Percentiles rank a stretch among this genome's conserved stretches.
Conservation (phyloP, 2,888 invertebrate species). For the Dynastes maya region DNA sequence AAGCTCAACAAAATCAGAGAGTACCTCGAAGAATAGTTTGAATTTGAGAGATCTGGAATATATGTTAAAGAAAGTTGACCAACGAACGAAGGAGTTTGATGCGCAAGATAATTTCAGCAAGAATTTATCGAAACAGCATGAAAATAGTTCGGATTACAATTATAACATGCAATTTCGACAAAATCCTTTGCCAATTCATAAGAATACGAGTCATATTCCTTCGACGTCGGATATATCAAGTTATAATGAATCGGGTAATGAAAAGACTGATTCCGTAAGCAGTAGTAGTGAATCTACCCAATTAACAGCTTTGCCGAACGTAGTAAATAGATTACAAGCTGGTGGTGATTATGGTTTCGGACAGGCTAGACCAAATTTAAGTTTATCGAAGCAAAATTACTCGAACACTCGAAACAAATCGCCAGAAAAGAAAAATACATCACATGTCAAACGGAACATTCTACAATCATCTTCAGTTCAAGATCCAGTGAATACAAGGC, state of each 20-base stretch:
- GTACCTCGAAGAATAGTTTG: conserved; percentile 55
- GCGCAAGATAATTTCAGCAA: conserved; percentile 52
- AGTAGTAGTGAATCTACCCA: conserved; percentile 49
- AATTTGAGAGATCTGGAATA: conserved; percentile 67
- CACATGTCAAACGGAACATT: conserved; percentile 22
- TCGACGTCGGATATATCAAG: conserved; percentile 38
- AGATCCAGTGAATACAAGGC: background rate
- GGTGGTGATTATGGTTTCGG: conserved; percentile 36
- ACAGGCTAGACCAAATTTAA: conserved; percentile 8
- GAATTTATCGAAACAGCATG: conserved; percentile 2
- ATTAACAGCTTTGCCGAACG: conserved; percentile 46
- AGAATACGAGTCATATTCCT: background rate
- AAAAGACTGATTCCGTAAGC: conserved; percentile 44
- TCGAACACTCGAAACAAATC: background rate
- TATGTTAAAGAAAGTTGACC: conserved; percentile 69
- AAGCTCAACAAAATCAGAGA: conserved; percentile 54
- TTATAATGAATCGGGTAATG: conserved; percentile 40
- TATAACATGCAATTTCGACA: conserved; percentile 6
- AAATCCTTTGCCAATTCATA: background rate
- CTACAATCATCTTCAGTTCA: conserved; percentile 6
- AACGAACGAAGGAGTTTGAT: conserved; percentile 66
- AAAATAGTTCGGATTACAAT: background rate
- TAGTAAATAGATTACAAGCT: conserved; percentile 33
- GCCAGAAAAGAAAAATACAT: background rate
- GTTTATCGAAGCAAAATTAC: background rate